Base-by-base conservation (phyloP, 1,140 invertebrate species). In the Drosophila kohkoa region DNA sequence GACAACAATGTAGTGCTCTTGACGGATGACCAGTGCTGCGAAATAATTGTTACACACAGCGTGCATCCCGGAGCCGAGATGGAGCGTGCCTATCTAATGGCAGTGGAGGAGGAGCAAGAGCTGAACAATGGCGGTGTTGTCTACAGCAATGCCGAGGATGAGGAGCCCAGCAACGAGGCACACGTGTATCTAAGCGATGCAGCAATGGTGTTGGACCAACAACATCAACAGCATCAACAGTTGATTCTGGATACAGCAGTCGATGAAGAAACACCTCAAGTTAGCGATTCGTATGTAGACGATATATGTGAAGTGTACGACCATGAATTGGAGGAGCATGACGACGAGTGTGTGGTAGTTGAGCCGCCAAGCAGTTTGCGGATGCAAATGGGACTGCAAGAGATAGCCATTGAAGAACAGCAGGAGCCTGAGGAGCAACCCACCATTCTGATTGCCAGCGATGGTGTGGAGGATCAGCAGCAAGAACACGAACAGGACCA, bases 121-220 rank as follows among this genome's bases (percentile, higher is more conserved):
- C 59, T 52, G 11, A 51, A 71, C 0, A 87, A 82, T 25, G 71
- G 75, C 28, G 30, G 30, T 7, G 57, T 41, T 3, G 32, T 11
- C 32, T 86, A 76, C n/a, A 57, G 63, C 5, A 77, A 65, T 4
- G 78, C 60, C 3, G 58, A 54, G 5, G 74, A 66, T 15, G 63
- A 55, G 8, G 58, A 51, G 10, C 20, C 66, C 15, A 38, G 35
- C n/a, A 55, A 15, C 1, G 69, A 43, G 11, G 48, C 67, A 28
- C 67, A 87, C 54, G 77, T 89, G 3, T 87, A 87, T 45, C 80
- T 89, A 0, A 88, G 85, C 54, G 83, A 87, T 38, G 83, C 83
- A 3, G 83, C 83, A 0, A 7, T 86, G n/a, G 75, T 54, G 16
- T 48, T 32, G 8, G 82, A 81, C 20, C 74, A 77, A 2, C 48